Percentiles rank a stretch among this genome's conserved stretches.
Conservation (phyloP, 2,888 invertebrate genomes). For the Synanthedon tipuliformis region DNA sequence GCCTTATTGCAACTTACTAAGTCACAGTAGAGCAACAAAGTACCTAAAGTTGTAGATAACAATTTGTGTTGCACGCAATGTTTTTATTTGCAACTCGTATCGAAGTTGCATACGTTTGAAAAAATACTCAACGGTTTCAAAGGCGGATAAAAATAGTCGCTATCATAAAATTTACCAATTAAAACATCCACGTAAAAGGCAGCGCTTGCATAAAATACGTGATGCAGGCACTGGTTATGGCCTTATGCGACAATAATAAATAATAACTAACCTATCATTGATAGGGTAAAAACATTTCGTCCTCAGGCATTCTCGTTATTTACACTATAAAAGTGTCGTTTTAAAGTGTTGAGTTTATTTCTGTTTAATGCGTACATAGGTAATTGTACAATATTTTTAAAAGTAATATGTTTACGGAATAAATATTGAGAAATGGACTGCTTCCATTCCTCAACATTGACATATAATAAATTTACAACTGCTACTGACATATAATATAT, state of each 20-base stretch:
- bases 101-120: background rate
- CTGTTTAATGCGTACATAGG: background rate
- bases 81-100: background rate
- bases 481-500: too few species aligned
- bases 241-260: constrained; percentile 1
- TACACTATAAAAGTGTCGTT: constrained; percentile 1
- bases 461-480: too few species aligned
- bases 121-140: background rate
- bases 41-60: background rate
- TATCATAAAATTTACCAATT: constrained; percentile 14
- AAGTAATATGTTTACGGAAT: too few species aligned
- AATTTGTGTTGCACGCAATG: background rate
- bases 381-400: too few species aligned
- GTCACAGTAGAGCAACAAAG: too few species aligned
- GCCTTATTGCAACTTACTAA: too few species aligned
- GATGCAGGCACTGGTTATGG: background rate
- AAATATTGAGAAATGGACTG: too few species aligned
- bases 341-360: background rate
- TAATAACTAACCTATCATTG: background rate
- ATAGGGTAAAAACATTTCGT: background rate
- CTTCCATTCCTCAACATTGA: too few species aligned
- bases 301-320: background rate
- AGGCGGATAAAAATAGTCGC: constrained; percentile 10
- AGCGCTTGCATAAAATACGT: constrained; percentile 2
- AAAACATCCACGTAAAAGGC: constrained; percentile 11